Evolutionary conservation across 1,140 invertebrate genomes (phyloP).

Genomic region (Euwallacea fornicatus): DNA sequence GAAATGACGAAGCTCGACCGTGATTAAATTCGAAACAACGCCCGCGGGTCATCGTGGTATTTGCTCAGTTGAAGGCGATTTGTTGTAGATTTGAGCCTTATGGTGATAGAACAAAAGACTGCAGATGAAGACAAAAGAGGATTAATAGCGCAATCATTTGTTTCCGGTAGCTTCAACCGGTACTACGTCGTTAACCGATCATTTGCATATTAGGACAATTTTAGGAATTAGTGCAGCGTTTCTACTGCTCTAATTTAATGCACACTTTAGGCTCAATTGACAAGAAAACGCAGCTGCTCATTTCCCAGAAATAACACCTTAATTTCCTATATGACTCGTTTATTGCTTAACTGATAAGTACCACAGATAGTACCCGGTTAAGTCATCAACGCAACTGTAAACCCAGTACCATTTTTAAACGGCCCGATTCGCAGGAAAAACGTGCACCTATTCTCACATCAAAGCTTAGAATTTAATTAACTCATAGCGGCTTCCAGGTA

Average conservation of each 20-base stretch:
- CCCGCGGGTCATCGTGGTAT: constrained; percentile 1
- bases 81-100: too few species aligned
- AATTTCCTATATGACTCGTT: too few species aligned
- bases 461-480: constrained; percentile 7
- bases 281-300: too few species aligned
- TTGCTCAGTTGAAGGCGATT: background rate
- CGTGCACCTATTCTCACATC: constrained; percentile 2
- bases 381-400: constrained; percentile 8
- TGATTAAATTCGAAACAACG: constrained; percentile 19
- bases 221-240: constrained; percentile 8
- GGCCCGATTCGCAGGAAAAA: constrained; percentile 19
- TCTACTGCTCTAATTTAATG: background rate
- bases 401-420: constrained; percentile 14
- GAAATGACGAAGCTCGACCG: constrained; percentile 28
- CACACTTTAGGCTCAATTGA: too few species aligned
- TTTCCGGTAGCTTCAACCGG: background rate
- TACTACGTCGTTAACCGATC: background rate
- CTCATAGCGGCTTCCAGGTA: background rate
- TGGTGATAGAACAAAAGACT: too few species aligned
- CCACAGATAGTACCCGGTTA: constrained; percentile 2
- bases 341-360: background rate
- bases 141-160: background rate
- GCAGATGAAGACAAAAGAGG: too few species aligned
- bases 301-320: too few species aligned
- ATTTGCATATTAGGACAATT: background rate